A percentile compares a stretch with the other conserved stretches of the same genome.
Evolutionary conservation across 2,797 vertebrate genomes (phyloP).

Genomic region (Sphaeramia orbicularis): DNA sequence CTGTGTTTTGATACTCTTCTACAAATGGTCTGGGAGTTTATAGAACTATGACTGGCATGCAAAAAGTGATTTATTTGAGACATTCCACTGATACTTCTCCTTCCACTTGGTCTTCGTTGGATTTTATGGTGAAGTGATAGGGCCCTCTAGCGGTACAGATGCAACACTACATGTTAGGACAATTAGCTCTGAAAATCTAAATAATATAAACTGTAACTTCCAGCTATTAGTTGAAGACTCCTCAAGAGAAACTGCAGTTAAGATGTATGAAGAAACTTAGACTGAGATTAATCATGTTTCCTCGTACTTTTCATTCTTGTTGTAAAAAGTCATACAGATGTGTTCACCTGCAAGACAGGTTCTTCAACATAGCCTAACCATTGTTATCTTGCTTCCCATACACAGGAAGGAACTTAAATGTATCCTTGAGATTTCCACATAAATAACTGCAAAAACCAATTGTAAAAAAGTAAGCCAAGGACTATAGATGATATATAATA

Average conservation of each 20-base stretch:
- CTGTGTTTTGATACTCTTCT: slow-evolving; percentile 2
- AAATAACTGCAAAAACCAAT: slow-evolving; percentile 9
- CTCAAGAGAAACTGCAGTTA: neutral
- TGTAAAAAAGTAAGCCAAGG: no score
- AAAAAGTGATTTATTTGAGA: slow-evolving; percentile 19
- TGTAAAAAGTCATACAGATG: neutral
- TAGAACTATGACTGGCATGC: slow-evolving; percentile 16
- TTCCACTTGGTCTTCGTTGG: neutral
- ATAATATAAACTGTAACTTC: neutral
- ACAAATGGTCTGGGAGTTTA: neutral
- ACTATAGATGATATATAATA: no score
- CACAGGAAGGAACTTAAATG: neutral
- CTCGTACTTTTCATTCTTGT: neutral
- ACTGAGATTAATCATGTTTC: neutral
- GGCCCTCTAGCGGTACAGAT: slow-evolving; percentile 58
- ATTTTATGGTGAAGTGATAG: slow-evolving; percentile 16
- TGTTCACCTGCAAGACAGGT: slow-evolving; percentile 15
- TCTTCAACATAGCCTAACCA: slow-evolving; percentile 9
- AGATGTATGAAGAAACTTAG: neutral
- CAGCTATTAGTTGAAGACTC: neutral
- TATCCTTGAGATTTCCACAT: neutral
- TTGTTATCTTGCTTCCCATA: neutral
- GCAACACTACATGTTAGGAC: slow-evolving; percentile 19
- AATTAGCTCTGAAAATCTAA: neutral
- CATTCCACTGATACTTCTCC: slow-evolving; percentile 5